Evolutionary conservation across 1,140 invertebrate genomes (phyloP), one percentile per base, ranked within the genome.

Genomic region (Lordiphosa clarofinis): DNA sequence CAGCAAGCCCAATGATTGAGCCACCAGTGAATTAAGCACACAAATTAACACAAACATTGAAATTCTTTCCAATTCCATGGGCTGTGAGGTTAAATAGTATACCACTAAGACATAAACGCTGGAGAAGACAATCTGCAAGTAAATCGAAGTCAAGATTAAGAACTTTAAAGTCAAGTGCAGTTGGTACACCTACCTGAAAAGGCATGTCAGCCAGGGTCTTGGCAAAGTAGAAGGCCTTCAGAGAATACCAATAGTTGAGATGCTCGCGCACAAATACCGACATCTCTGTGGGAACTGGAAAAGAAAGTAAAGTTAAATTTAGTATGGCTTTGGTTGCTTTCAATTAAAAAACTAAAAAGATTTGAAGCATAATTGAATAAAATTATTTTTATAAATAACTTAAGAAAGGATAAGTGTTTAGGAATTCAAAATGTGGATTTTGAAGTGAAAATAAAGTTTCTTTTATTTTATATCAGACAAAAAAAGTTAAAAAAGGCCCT

Each of bases 181-280:
- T 13, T 47, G 10, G 2, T 7, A 21, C 9, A 49, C 55, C 90
- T 90, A 98, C 96, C 92, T 98, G 97, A 90, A 98, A 98, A 53
- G 97, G 97, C 90, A 98, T 92, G 89, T 98, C 97, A 8, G 97
- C 96, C 87, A 98, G 91, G 10, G 97, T 98, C 90, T 97, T 97
- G 19, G 97, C 97, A 76, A 98, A 92, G 89, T 98, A 99, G 90
- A 97, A 99, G 1, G 97, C 94, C 89, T 98, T 98, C 35, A 98
- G 90, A 11, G 97, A 98, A 89, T 99, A 99, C 97, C 97, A 99
- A 87, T 98, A 98, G 89, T 99, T 99, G 40, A 98, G 91, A 91
- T 98, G 96, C 90, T 99, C 97, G 88, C 96, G 91, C 36, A 97
- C 93, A 90, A 98, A 97, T 36, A 98, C 96, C 35, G 94, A 93